Conservation (phyloP, 2,113 vertebrate genomes). For the Leptosomus discolor region DNA sequence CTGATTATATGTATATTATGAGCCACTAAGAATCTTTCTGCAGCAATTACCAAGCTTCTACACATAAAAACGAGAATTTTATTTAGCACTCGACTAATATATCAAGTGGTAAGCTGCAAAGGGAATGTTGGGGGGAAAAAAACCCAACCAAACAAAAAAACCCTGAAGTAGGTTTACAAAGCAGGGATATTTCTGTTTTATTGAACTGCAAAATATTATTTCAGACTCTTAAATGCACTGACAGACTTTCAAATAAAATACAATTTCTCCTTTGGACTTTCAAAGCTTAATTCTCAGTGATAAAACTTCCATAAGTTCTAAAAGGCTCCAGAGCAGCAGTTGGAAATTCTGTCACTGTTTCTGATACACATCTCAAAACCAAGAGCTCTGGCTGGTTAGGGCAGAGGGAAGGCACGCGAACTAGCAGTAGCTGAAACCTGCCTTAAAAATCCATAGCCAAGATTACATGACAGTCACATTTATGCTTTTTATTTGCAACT, state of each 20-base stretch:
- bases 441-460: not conserved
- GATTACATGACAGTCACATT: not conserved
- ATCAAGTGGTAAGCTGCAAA: constrained; percentile 88
- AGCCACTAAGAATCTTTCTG: constrained; percentile 90
- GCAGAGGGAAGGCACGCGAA: not conserved
- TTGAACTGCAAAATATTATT: constrained; percentile 48
- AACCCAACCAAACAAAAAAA: not conserved
- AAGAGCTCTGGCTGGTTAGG: not conserved
- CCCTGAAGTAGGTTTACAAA: constrained; percentile 65
- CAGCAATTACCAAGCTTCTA: constrained; percentile 92
- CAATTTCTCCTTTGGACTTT: constrained; percentile 16
- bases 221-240: constrained; percentile 37
- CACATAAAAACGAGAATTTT: constrained; percentile 85
- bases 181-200: constrained; percentile 8
- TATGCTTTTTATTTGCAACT: not conserved
- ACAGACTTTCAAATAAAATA: constrained; percentile 46
- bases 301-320: not conserved
- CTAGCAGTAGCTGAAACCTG: not conserved
- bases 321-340: not conserved
- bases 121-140: not conserved
- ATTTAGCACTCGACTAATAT: constrained; percentile 85
- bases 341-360: not conserved
- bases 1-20: constrained; percentile 91
- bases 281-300: not conserved
- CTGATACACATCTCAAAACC: not conserved